Base-by-base conservation (phyloP, 2,797 vertebrate species). In the Lagorchestes hirsutus region DNA sequence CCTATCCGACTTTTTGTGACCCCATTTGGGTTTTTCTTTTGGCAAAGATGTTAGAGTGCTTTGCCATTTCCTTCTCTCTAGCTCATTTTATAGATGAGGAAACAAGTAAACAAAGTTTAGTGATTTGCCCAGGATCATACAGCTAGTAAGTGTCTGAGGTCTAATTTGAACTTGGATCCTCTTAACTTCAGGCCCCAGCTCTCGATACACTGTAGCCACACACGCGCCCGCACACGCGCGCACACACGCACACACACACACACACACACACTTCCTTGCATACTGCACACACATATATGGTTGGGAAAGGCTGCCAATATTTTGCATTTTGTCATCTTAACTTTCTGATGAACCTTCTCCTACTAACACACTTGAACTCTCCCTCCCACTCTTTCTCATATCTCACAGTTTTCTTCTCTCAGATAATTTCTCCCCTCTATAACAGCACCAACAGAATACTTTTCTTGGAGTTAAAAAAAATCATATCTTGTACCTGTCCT, bases 181-280 rank as follows among this genome's bases (percentile, higher is more conserved):
- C 34, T 16, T n/a, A 16, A 40, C 67, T 74, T 18, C 67, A 40
- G n/a, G n/a, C 2, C 67, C 67, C 6, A 1, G n/a, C n/a, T 40
- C 6, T 40, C 16, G 22, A 0, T 74, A 1, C 6, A 22, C 18
- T 40, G n/a, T n/a, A 52, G 13, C 14, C 34, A 16, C 62, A 18
- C 13, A 13, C 11, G 5, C 34, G 5, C 31, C 1, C 16, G 4
- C 55, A 4, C 12, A 1, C 55, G 11, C 11, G 1, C 55, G 1
- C 22, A 56, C 4, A 56, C 55, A 55, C 13, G 18, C 3, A 55
- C 16, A 18, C 16, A 55, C 50, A 50, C 4, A 5, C 50, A 4
- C 50, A 52, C 16, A 55, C 55, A 55, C 16, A 55, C 55, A 3
- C 2, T 22, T 56, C 14, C 18, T 22, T 22, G 18, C 18, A 56